Evolutionary conservation across 1,140 invertebrate genomes (phyloP).

Genomic region (Hylaeus anthracinus): DNA sequence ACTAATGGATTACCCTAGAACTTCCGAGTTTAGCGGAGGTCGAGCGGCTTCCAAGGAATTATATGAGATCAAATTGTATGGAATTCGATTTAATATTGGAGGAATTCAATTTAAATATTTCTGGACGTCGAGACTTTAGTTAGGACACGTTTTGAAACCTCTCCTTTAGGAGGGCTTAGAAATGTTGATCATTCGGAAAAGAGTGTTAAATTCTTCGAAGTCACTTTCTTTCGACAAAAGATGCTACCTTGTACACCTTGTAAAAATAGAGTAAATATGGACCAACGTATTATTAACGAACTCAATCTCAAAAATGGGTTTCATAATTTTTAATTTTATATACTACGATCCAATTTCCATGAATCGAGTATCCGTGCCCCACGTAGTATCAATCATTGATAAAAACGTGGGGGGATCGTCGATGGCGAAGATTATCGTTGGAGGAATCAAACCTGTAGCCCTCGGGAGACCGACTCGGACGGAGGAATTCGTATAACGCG

Average conservation of each 20-base stretch:
- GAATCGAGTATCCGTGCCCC: background rate
- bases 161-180: no score
- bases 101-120: no score
- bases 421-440: conserved; percentile 1
- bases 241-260: no score
- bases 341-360: background rate
- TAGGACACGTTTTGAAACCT: background rate
- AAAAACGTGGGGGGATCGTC: background rate
- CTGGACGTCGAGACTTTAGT: background rate
- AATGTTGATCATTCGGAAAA: no score
- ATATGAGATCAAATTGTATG: no score
- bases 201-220: background rate
- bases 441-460: background rate
- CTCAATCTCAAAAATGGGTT: background rate
- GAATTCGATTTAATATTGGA: no score
- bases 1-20: no score
- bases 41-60: no score
- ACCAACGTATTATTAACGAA: background rate
- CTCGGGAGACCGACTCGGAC: conserved; percentile 40
- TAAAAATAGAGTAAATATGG: no score
- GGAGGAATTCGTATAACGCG: conserved; percentile 53
- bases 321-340: background rate
- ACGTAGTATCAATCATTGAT: background rate
- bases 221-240: no score
- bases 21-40: no score